These are phyloP conservation scores for Aphis gossypii DNA, from an alignment of 1,140 invertebrate species.

Conservation along the genomic window DNA sequence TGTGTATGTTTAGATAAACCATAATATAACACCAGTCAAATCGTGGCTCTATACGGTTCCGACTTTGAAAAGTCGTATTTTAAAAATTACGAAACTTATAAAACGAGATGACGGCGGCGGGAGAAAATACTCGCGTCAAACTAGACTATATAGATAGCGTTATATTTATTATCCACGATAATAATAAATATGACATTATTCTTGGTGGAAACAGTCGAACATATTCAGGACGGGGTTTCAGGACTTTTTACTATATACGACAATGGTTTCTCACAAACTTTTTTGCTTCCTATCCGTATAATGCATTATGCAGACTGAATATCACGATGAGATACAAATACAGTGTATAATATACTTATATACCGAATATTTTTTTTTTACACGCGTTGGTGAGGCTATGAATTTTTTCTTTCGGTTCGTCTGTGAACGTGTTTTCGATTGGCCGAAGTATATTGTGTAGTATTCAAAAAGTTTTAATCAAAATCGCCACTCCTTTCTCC, in stretches of 20 bases:
- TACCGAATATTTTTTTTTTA: background rate
- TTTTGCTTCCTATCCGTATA: background rate
- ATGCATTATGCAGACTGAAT: background rate
- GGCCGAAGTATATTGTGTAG: background rate
- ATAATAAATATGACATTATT: background rate
- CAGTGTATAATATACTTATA: background rate
- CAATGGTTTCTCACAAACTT: background rate
- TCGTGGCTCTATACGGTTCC: background rate
- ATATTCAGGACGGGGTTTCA: background rate
- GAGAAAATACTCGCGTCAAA: background rate
- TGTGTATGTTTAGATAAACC: no score
- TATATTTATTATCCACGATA: background rate
- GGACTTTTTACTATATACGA: background rate
- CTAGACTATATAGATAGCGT: background rate
- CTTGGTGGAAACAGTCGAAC: background rate
- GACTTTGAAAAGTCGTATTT: background rate
- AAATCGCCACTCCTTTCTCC: background rate
- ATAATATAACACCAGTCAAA: no score
- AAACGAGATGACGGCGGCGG: background rate
- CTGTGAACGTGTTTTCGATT: background rate
- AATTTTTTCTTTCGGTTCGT: background rate
- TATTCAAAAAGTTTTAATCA: background rate
- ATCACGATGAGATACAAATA: background rate
- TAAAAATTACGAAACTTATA: background rate
- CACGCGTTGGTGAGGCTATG: background rate